Base-by-base conservation (phyloP, 2,113 vertebrate genomes). In the Sebastes fasciatus region DNA sequence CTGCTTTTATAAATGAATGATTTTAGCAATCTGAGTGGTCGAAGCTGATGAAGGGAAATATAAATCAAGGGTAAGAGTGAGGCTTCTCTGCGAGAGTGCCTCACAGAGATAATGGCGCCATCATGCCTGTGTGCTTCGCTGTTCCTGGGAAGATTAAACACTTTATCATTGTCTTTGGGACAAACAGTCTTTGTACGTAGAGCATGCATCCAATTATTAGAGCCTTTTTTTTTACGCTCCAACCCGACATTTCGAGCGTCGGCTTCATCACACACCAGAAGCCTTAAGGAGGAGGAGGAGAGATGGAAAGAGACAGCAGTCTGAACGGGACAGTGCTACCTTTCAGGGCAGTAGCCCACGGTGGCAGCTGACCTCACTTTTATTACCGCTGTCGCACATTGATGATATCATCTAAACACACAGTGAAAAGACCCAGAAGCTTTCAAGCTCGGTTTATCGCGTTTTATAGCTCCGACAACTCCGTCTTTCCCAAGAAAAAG, bases 101-200 rank as follows among this genome's bases (percentile, higher is more conserved):
- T 90, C 86, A 62, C 83, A 26, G 86, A 91, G 93, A 91, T 93
- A 94, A 95, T 89, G 89, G 86, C 92, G 83, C 88, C 85, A 93
- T 92, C 92, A 85, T 77, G 89, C 88, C 91, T 78, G 86, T 78
- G 76, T 85, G 87, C 85, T 85, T 85, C 90, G 54, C 91, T 74
- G 88, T 94, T 91, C 89, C 88, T 51, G 74, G 62, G 61, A 82
- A 95, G 93, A 96, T 95, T 93, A 95, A 95, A 94, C 90, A 67
- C 94, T 95, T 92, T 77, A 94, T 96, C 95, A 95, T 89, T 89
- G 93, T 95, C 92, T 92, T 86, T 79, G 83, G 86, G 81, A 91
- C 85, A 89, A 92, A 89, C 84, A 80, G 79, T 82, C 40, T 61
- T 63, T 26, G 58, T 74, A 79, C 72, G 21, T 60, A 11, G 65